These are phyloP conservation scores for Cryptocephalus moraei DNA, from an alignment of 2,888 invertebrate species.

Conservation along the genomic window DNA sequence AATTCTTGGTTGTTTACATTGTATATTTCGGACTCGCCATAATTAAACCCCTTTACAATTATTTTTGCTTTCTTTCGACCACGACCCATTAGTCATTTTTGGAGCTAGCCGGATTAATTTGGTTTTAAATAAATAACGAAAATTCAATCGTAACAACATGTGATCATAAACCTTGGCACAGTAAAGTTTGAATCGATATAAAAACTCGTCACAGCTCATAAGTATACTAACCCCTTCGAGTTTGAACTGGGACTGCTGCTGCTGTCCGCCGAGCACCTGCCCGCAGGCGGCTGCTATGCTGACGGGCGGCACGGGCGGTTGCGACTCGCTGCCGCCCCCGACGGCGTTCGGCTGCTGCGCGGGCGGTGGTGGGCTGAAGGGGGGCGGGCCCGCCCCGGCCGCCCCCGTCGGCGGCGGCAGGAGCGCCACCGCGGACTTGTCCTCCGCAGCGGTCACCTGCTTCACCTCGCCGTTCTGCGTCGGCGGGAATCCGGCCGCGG, in stretches of 20 bases:
- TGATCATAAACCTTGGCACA: no score
- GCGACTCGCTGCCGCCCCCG: constrained; percentile 9
- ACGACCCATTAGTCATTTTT: no score
- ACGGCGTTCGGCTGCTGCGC: constrained; percentile 35
- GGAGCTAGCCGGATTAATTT: no score
- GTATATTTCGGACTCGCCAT: no score
- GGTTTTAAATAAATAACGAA: no score
- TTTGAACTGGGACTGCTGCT: constrained; percentile 29
- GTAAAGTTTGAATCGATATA: no score
- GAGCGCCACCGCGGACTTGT: constrained; percentile 38
- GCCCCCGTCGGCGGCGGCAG: constrained; percentile 38
- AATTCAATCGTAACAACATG: no score
- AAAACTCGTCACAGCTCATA: no score
- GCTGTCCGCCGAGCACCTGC: constrained; percentile 30
- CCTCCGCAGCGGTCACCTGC: constrained; percentile 26
- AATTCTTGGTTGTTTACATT: no score
- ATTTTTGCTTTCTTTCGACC: no score
- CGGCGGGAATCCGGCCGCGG: constrained; percentile 16
- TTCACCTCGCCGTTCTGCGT: constrained; percentile 41
- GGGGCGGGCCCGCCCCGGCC: constrained; percentile 34
- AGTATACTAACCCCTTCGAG: constrained; percentile 17
- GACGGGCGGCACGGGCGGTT: constrained; percentile 27
- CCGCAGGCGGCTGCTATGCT: constrained; percentile 19
- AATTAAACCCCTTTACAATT: no score
- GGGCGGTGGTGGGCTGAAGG: constrained; percentile 36